Evolutionary conservation across 2,113 vertebrate species (phyloP).

Genomic region (Indicator indicator): DNA sequence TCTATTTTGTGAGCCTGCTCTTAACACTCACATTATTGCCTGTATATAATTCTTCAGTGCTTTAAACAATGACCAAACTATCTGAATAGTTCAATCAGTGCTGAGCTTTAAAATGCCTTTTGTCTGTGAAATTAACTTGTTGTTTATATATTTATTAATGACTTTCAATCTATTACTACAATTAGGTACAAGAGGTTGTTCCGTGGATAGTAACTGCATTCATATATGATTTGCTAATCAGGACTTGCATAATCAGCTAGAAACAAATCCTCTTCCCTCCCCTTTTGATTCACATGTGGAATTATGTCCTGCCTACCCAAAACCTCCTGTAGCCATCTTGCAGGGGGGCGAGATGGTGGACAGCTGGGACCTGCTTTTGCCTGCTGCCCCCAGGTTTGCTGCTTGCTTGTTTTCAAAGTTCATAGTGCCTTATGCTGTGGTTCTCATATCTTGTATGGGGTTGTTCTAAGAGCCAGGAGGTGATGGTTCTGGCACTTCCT

Average conservation of each 20-base stretch:
- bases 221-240: conserved; percentile 1
- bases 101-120: conserved; percentile 17
- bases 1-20: conserved; percentile 5
- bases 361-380: background rate
- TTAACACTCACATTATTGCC: background rate
- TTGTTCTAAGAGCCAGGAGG: background rate
- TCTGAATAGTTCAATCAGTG: background rate
- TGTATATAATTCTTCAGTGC: background rate
- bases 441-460: background rate
- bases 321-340: background rate
- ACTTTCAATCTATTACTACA: conserved; percentile 13
- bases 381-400: conserved; percentile 37
- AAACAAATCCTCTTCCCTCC: background rate
- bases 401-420: background rate
- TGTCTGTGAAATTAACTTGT: conserved; percentile 40
- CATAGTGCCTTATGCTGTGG: background rate
- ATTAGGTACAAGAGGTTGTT: background rate
- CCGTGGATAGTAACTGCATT: conserved; percentile 4
- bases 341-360: background rate
- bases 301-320: background rate
- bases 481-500: background rate
- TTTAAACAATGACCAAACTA: background rate
- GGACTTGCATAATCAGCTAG: conserved; percentile 15
- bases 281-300: background rate
- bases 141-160: conserved; percentile 64